phyloP scores from a whole-genome alignment of 1,140 invertebrate species.

The Pectinophora gossypiella region DNA sequence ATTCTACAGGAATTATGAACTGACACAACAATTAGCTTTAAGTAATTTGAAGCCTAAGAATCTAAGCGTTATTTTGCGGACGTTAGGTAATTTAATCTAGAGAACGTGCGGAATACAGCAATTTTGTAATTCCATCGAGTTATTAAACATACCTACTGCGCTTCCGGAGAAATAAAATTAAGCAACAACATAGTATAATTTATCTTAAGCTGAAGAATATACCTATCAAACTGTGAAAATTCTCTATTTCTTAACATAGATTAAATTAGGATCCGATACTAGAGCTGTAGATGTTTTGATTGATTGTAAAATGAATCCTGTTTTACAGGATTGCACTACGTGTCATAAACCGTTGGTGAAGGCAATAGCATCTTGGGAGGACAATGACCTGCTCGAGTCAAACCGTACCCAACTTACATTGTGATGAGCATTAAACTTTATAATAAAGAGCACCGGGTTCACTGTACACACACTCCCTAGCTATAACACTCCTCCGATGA shows the following conservation, averaged over 20 bases:
- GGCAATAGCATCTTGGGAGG: constrained; percentile 27
- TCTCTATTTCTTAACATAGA: too few relatives aligned
- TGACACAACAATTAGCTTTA: too few relatives aligned
- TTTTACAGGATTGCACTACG: constrained; percentile 60
- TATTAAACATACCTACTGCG: not conserved
- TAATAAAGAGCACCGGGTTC: constrained; percentile 51
- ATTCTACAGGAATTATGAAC: too few relatives aligned
- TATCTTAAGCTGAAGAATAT: too few relatives aligned
- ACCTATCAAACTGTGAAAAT: too few relatives aligned
- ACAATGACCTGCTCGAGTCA: constrained; percentile 61
- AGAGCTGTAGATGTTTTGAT: too few relatives aligned
- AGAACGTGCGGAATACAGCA: not conserved
- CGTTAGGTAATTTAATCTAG: not conserved
- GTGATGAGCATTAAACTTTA: constrained; percentile 44
- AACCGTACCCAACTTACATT: constrained; percentile 58
- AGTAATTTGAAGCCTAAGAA: too few relatives aligned
- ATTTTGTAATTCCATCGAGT: not conserved
- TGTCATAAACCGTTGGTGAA: constrained; percentile 39
- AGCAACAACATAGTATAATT: too few relatives aligned
- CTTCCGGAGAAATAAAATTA: not conserved
- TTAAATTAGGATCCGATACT: too few relatives aligned
- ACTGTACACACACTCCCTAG: constrained; percentile 41
- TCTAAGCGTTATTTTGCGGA: not conserved
- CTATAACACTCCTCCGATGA: not conserved
- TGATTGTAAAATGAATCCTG: constrained; percentile 16